Evolutionary conservation across 2,797 vertebrate species (phyloP).

Genomic region (Sphenodon punctatus): DNA sequence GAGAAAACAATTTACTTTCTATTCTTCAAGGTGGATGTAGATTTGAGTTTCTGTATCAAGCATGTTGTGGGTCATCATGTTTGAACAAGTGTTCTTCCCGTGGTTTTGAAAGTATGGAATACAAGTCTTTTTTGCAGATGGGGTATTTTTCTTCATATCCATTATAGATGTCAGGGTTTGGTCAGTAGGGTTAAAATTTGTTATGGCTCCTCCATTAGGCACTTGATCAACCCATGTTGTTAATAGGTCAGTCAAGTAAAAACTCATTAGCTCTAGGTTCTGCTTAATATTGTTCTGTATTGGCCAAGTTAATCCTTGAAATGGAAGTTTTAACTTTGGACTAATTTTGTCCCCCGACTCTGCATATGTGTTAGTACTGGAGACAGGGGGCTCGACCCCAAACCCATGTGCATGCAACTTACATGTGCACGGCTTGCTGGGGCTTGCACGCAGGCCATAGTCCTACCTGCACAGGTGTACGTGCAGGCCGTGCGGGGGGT

Average conservation of each 20-base stretch:
- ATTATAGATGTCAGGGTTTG: slow-evolving; percentile 37
- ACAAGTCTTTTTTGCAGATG: slow-evolving; percentile 47
- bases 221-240: slow-evolving; percentile 29
- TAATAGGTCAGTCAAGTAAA: no score
- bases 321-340: not conserved
- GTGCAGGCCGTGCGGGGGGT: no score
- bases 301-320: not conserved
- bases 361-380: not conserved
- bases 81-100: slow-evolving; percentile 3
- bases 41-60: slow-evolving; percentile 15
- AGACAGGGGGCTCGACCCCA: no score
- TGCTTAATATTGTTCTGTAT: not conserved
- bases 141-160: slow-evolving; percentile 30
- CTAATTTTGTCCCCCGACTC: not conserved
- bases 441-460: no score
- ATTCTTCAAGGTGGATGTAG: not conserved
- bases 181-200: not conserved
- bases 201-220: slow-evolving; percentile 15
- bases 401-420: no score
- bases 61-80: not conserved
- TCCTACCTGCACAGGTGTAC: no score
- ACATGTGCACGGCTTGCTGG: no score
- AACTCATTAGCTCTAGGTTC: no score
- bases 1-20: no score
- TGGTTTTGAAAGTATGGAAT: slow-evolving; percentile 12